phyloP scores from a whole-genome alignment of 1,140 invertebrate genomes.

The Drosophila littoralis region DNA sequence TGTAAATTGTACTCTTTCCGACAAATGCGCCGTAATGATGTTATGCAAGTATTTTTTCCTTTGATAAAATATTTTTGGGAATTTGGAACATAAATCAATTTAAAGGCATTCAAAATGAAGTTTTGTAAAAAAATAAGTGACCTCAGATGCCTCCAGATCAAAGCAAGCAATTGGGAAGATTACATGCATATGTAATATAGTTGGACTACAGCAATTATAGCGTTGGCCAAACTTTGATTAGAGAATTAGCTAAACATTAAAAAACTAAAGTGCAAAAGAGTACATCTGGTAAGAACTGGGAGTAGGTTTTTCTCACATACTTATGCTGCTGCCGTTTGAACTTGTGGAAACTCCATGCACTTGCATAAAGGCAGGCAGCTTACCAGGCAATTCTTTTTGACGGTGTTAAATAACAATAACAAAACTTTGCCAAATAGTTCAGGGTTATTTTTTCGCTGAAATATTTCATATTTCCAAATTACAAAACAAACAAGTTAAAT shows the following conservation, averaged over 20 bases:
- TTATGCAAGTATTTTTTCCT: slow-evolving; percentile 8
- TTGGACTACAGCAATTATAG: too few species aligned
- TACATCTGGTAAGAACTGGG: background rate
- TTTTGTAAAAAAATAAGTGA: background rate
- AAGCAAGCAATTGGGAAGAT: background rate
- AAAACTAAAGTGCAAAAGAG: background rate
- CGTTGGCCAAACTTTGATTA: too few species aligned
- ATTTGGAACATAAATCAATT: background rate
- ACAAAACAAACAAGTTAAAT: slow-evolving; percentile 1
- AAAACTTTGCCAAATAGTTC: background rate
- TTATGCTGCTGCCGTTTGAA: background rate
- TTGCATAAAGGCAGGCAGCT: background rate
- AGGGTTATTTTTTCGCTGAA: background rate
- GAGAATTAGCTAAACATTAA: too few species aligned
- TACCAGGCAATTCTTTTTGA: background rate
- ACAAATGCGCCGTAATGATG: background rate
- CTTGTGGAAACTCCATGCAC: background rate
- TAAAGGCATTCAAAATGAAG: background rate
- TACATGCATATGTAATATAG: background rate
- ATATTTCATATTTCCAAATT: slow-evolving; percentile 9
- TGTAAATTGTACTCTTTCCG: background rate
- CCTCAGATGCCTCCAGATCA: background rate
- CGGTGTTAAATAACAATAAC: background rate
- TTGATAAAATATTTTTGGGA: background rate
- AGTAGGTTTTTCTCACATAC: background rate